Base-by-base conservation (phyloP, 2,797 vertebrate genomes). In the Alca torda region DNA sequence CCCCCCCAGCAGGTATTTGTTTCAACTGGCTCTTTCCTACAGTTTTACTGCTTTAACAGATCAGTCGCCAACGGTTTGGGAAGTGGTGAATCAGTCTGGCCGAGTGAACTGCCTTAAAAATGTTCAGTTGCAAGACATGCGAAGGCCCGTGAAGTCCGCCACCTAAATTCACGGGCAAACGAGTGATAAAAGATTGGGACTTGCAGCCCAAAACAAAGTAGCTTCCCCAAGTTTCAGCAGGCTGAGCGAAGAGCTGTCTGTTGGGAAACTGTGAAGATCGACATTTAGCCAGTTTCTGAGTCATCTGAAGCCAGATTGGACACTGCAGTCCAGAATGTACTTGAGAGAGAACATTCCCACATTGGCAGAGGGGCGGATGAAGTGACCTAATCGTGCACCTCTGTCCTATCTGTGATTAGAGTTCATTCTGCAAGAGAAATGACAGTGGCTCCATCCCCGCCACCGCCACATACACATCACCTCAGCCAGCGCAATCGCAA, bases 211-310 rank as follows among this genome's bases (percentile, higher is more conserved):
- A 41, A 69, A 2, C 60, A 41, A 51, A 72, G 69, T 4, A 45
- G 77, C 88, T 72, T 69, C 61, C 51, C 86, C 51, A 39, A 0
- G 50, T 50, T 69, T 45, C 28, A 15, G 13, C 37, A 60, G 73
- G 69, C 76, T 54, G 73, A 84, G 87, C 76, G 43, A 53, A 81
- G 69, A 65, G 50, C 50, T 69, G 60, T 19, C 89, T 51, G 43
- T 18, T 33, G 87, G 64, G 59, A 76, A 75, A 54, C 65, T 50
- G 53, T 12, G 10, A 48, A 37, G 74, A 28, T 23, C 25, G 33
- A 87, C 33, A 23, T 4, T n/a, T 18, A 78, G 96, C 90, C 96
- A 96, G 64, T 12, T 61, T 81, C 68, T 96, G 95, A 96, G 81
- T 95, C 95, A 95, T 16, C 51, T 45, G 46, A 16, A 72, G 75